phyloP scores from a whole-genome alignment of 1,140 invertebrate genomes.

The Homalodisca vitripennis region DNA sequence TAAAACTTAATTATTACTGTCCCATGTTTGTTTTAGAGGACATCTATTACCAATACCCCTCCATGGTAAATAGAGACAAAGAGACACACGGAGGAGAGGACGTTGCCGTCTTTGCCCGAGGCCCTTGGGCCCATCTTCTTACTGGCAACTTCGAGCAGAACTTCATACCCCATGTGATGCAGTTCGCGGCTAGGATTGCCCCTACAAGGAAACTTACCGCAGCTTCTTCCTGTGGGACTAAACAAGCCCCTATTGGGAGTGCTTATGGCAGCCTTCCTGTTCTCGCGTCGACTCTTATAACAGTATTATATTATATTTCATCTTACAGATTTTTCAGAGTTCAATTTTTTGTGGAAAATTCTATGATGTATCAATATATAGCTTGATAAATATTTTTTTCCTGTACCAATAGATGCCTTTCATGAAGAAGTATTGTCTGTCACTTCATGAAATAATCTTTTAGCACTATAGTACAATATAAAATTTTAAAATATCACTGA shows the following conservation, averaged over 20 bases:
- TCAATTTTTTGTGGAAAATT: too few species aligned
- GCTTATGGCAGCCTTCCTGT: background rate
- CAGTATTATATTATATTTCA: constrained; percentile 11
- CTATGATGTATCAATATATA: too few species aligned
- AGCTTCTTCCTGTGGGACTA: background rate
- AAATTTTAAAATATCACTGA: too few species aligned
- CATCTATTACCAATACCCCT: constrained; percentile 46
- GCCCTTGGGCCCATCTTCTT: constrained; percentile 64
- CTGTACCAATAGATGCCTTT: too few species aligned
- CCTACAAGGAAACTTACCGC: constrained; percentile 8
- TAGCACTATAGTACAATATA: too few species aligned
- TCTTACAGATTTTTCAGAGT: too few species aligned
- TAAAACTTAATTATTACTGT: too few species aligned
- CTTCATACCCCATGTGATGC: constrained; percentile 62
- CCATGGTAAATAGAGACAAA: constrained; percentile 52
- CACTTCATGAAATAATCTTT: too few species aligned
- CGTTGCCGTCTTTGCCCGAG: constrained; percentile 61
- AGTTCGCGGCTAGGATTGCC: constrained; percentile 51
- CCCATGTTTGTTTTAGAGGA: constrained; percentile 23
- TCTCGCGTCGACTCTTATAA: background rate
- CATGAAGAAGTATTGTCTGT: too few species aligned
- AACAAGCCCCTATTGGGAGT: background rate
- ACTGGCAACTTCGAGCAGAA: constrained; percentile 63
- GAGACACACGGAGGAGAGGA: constrained; percentile 72
- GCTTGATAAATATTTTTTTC: too few species aligned